Evolutionary conservation across 2,113 vertebrate species (phyloP).

Genomic region (Eretmochelys imbricata): DNA sequence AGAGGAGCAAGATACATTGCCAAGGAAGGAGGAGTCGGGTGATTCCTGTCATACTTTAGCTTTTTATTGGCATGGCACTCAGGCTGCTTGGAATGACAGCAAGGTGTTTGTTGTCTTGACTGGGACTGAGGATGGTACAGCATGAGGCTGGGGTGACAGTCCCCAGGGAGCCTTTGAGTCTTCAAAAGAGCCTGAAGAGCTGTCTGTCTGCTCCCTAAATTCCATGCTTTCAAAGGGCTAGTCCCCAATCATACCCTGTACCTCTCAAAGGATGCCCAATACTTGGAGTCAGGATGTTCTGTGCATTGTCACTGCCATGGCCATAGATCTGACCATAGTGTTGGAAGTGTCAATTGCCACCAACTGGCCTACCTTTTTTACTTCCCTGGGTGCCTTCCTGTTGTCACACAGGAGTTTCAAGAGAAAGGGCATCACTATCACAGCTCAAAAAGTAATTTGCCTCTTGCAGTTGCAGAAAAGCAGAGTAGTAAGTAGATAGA

Average conservation of each 20-base stretch:
- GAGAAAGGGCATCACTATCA: rapidly evolving
- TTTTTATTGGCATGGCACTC: not conserved
- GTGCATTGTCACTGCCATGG: not conserved
- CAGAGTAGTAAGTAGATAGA: not conserved
- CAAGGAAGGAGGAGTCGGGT: not conserved
- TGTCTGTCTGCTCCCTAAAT: not conserved
- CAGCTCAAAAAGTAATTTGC: not conserved
- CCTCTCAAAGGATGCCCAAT: not conserved
- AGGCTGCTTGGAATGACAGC: not conserved
- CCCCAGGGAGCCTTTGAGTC: not conserved
- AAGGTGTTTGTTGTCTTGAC: not conserved
- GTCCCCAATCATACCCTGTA: not conserved
- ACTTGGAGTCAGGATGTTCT: not conserved
- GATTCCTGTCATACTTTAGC: not conserved
- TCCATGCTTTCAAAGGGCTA: not conserved
- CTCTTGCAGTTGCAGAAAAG: not conserved
- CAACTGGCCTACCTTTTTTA: not conserved
- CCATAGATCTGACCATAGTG: not conserved
- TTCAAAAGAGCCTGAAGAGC: too few species aligned
- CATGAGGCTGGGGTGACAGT: not conserved
- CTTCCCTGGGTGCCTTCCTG: not conserved
- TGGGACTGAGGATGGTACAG: not conserved
- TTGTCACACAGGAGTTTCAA: not conserved
- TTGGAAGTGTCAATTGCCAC: not conserved
- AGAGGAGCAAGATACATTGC: rapidly evolving